Percentiles rank a stretch among this genome's conserved stretches.
These are phyloP conservation scores for Heterodera schachtii DNA, from an alignment of 1,140 invertebrate species.

Conservation along the genomic window DNA sequence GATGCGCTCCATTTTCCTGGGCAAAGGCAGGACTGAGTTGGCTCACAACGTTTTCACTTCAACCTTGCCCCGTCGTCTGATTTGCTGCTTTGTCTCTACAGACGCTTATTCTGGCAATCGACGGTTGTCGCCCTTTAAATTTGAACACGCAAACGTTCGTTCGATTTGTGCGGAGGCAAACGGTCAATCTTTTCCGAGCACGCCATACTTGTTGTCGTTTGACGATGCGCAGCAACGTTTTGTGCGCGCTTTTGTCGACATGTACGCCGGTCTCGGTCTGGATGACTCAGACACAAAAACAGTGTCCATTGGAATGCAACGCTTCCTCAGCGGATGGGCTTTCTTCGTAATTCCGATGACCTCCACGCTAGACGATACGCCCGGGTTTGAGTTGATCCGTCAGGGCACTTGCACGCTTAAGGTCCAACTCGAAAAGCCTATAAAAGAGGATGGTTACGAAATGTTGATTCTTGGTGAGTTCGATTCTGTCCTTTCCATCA, in stretches of 20 bases:
- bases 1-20: conserved; percentile 25
- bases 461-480: conserved; percentile 40
- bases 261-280: conserved; percentile 25
- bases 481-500: conserved; percentile 35
- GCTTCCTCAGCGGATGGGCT: conserved; percentile 36
- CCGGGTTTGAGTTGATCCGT: conserved; percentile 36
- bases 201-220: conserved; percentile 24
- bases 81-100: conserved; percentile 17
- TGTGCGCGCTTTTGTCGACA: conserved; percentile 40
- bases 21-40: conserved; percentile 19
- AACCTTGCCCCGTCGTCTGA: conserved; percentile 8
- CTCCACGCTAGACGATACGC: conserved; percentile 27
- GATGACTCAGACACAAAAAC: conserved; percentile 22
- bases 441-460: conserved; percentile 11
- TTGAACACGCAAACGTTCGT: conserved; percentile 32
- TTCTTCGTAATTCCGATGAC: conserved; percentile 38
- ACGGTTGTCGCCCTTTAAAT: conserved; percentile 31
- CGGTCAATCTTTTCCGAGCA: conserved; percentile 22
- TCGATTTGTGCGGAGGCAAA: conserved; percentile 31
- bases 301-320: conserved; percentile 29
- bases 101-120: conserved; percentile 12
- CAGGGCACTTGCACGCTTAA: conserved; percentile 33
- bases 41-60: conserved; percentile 23
- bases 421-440: conserved; percentile 9
- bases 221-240: background rate